Evolutionary conservation across 1,140 invertebrate genomes (phyloP).

Genomic region (Drosophila oshimai): DNA sequence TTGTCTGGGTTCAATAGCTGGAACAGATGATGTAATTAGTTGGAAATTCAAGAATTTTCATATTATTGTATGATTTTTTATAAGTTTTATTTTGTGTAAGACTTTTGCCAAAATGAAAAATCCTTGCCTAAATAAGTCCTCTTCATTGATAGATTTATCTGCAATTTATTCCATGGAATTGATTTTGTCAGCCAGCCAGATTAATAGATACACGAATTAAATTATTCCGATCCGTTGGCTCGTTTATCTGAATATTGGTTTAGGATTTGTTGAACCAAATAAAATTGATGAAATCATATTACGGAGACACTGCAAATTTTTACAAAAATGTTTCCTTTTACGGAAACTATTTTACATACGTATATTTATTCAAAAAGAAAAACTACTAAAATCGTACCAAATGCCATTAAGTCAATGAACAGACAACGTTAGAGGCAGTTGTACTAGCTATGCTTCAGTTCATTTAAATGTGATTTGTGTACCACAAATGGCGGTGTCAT

Average conservation of each 20-base stretch:
- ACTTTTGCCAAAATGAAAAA: background rate
- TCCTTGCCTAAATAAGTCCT: background rate
- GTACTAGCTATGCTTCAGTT: slow-evolving; percentile 39
- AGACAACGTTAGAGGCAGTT: background rate
- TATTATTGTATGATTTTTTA: no score
- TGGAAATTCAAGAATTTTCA: no score
- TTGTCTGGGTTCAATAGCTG: no score
- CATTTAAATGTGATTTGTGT: slow-evolving; percentile 56
- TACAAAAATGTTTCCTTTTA: background rate
- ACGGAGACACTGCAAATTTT: slow-evolving; percentile 19
- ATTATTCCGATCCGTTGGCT: background rate
- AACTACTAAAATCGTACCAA: slow-evolving; percentile 25
- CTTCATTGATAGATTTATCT: background rate
- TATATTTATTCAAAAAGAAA: slow-evolving; percentile 20
- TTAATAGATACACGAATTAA: background rate
- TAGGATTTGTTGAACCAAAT: background rate
- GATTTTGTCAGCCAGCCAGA: background rate
- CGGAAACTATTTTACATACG: background rate
- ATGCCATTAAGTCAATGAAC: slow-evolving; percentile 22
- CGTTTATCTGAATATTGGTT: background rate
- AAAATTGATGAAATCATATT: slow-evolving; percentile 35
- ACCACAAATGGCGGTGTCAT: background rate
- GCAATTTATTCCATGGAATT: background rate
- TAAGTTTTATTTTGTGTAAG: no score
- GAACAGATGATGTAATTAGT: no score